Evolutionary conservation across 2,797 vertebrate species (phyloP).

Genomic region (Periparus ater): DNA sequence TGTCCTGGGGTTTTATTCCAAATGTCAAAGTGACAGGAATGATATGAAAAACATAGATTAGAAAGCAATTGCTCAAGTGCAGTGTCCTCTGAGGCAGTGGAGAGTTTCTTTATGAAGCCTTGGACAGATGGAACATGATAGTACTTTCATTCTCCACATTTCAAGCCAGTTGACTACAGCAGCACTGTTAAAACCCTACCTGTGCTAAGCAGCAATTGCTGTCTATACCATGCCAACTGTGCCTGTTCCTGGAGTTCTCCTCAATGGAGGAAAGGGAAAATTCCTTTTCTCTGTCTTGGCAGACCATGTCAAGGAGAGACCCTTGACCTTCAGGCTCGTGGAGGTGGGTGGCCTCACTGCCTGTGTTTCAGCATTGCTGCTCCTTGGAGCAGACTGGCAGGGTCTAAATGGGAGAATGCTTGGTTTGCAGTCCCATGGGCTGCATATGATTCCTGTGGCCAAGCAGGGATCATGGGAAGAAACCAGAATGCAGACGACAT

Average conservation of each 20-base stretch:
- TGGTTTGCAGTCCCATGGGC: background rate
- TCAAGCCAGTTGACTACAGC: background rate
- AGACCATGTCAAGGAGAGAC: fast-evolving
- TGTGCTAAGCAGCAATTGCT: background rate
- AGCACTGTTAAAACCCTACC: background rate
- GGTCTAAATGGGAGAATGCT: background rate
- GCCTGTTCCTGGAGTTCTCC: background rate
- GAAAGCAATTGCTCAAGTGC: constrained; percentile 14
- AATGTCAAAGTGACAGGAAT: constrained; percentile 17
- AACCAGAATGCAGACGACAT: fast-evolving
- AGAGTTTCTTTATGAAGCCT: background rate
- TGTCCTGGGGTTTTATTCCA: constrained; percentile 6
- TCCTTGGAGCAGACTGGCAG: background rate
- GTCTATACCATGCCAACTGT: fast-evolving
- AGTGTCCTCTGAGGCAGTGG: background rate
- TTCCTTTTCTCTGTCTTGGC: background rate
- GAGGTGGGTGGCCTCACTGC: background rate
- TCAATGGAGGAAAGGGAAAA: background rate
- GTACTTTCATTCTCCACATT: background rate
- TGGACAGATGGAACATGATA: background rate
- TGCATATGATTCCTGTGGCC: background rate
- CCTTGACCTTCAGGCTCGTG: background rate
- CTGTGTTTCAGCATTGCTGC: background rate
- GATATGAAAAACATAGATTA: constrained; percentile 27
- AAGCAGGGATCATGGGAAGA: background rate